phyloP scores from a whole-genome alignment of 1,140 invertebrate genomes.

The Acromyrmex echinatior region DNA sequence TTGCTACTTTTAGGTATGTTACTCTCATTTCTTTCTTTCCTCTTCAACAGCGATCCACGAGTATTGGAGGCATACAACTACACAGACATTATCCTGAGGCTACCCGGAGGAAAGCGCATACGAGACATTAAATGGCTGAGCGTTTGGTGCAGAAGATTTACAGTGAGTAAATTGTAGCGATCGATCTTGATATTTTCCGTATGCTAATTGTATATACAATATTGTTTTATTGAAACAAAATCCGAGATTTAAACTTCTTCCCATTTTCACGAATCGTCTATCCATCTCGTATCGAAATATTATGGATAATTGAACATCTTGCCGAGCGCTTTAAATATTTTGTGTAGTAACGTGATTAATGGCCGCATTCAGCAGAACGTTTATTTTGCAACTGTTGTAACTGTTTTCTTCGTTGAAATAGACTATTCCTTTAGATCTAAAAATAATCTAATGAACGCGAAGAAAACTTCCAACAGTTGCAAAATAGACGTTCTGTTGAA shows the following conservation, averaged over 20 bases:
- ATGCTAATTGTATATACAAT: not conserved
- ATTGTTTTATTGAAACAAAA: not conserved
- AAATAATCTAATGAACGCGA: too few relatives aligned
- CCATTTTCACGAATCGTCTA: not conserved
- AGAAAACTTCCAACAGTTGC: too few relatives aligned
- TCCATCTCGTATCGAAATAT: not conserved
- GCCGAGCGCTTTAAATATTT: not conserved
- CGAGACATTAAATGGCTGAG: conserved; percentile 95
- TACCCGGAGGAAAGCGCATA: conserved; percentile 93
- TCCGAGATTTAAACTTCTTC: not conserved
- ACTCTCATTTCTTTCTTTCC: conserved; percentile 55
- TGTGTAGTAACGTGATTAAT: too few relatives aligned
- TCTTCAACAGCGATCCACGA: conserved; percentile 91
- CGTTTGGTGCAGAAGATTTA: conserved; percentile 96
- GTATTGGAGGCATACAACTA: conserved; percentile 91
- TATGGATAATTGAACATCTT: not conserved
- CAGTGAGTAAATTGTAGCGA: conserved; percentile 88
- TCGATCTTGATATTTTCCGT: conserved; percentile 1
- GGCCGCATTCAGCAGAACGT: too few relatives aligned
- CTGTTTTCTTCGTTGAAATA: too few relatives aligned
- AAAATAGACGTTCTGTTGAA: too few relatives aligned
- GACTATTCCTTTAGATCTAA: too few relatives aligned
- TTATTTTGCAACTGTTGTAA: too few relatives aligned
- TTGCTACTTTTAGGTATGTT: not conserved
- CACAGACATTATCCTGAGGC: conserved; percentile 93